Evolutionary conservation across 2,888 invertebrate genomes (phyloP).

Genomic region (Parnassius orleans): DNA sequence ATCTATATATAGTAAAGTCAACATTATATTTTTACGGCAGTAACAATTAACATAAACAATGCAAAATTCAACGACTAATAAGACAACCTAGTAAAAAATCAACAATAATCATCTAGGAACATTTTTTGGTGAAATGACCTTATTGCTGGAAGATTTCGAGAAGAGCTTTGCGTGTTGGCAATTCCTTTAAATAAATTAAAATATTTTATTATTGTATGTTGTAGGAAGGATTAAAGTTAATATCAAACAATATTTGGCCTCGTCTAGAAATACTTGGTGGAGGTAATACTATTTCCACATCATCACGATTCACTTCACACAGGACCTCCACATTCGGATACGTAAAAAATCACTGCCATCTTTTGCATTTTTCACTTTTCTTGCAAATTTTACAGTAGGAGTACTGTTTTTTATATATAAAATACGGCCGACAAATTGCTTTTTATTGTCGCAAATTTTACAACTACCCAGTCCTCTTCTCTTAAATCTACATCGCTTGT

Average conservation of each 20-base stretch:
- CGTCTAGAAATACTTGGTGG: slow-evolving; percentile 28
- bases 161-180: not conserved
- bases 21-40: not conserved
- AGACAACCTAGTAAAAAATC: not conserved
- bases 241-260: slow-evolving; percentile 28
- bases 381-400: slow-evolving; percentile 28
- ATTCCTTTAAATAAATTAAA: slow-evolving; percentile 1
- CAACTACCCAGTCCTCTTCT: slow-evolving; percentile 30
- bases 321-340: slow-evolving; percentile 30
- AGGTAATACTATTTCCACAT: slow-evolving; percentile 30
- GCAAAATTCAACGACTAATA: not conserved
- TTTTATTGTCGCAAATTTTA: slow-evolving; percentile 22
- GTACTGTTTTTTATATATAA: slow-evolving; percentile 24
- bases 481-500: slow-evolving; percentile 19
- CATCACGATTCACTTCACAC: slow-evolving; percentile 30
- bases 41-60: not conserved
- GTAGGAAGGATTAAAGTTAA: slow-evolving; percentile 23
- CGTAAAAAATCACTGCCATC: slow-evolving; percentile 21
- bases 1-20: not conserved
- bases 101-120: not conserved
- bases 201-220: slow-evolving; percentile 15
- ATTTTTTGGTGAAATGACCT: not conserved
- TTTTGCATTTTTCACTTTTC: slow-evolving; percentile 21
- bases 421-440: slow-evolving; percentile 5
- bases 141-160: not conserved